Evolutionary conservation across 2,113 vertebrate species (phyloP).

Genomic region (Vulpes vulpes): DNA sequence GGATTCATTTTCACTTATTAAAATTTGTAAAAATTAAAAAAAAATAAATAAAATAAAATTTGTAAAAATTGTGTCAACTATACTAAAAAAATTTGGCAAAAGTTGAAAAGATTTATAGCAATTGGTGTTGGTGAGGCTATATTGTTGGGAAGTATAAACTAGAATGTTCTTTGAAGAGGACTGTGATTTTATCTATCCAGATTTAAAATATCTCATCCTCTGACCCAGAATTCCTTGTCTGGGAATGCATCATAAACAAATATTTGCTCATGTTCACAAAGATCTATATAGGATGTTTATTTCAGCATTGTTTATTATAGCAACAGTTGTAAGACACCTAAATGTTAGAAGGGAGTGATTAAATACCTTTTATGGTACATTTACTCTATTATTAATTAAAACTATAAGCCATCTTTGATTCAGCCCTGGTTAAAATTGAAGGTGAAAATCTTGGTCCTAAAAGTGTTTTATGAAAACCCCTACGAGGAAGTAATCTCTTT

Average conservation of each 20-base stretch:
- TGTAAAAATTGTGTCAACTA: neutral
- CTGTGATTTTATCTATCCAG: neutral
- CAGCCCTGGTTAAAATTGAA: slow-evolving; percentile 50
- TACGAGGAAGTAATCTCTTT: slow-evolving; percentile 24
- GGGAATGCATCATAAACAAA: neutral
- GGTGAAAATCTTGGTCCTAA: slow-evolving; percentile 34
- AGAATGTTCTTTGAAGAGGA: neutral
- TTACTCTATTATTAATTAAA: slow-evolving; percentile 43
- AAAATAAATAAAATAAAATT: neutral
- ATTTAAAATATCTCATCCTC: slow-evolving; percentile 21
- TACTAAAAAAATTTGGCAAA: neutral
- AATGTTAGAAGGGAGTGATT: slow-evolving; percentile 34
- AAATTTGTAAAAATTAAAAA: neutral
- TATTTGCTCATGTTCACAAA: slow-evolving; percentile 21
- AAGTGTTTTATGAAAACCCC: neutral
- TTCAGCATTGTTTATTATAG: slow-evolving; percentile 9
- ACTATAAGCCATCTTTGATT: slow-evolving; percentile 28
- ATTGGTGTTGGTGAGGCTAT: neutral
- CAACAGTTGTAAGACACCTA: neutral
- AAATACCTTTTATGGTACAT: neutral
- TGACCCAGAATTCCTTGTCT: neutral
- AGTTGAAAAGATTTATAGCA: neutral
- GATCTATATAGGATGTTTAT: slow-evolving; percentile 25
- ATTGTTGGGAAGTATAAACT: slow-evolving; percentile 18
- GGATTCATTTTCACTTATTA: neutral